Evolutionary conservation across 2,113 vertebrate species (phyloP).

Genomic region (Nestor notabilis): DNA sequence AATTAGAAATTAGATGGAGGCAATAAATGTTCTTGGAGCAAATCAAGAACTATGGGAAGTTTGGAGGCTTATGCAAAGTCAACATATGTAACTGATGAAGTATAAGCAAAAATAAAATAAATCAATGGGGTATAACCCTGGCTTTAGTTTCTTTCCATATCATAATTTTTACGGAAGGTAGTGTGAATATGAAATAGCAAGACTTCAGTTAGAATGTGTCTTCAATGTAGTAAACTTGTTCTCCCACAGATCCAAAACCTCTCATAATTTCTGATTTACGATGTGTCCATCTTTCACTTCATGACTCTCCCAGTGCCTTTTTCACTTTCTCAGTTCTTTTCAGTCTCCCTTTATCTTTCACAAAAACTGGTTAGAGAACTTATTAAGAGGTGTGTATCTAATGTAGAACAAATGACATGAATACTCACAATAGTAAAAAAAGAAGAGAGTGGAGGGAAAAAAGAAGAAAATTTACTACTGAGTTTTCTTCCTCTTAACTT

Average conservation of each 20-base stretch:
- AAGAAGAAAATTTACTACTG: not conserved
- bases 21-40: not conserved
- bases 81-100: not conserved
- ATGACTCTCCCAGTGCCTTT: not conserved
- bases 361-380: not conserved
- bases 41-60: not conserved
- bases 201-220: not conserved
- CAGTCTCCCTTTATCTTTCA: not conserved
- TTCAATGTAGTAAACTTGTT: not conserved
- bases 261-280: not conserved
- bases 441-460: fast-evolving
- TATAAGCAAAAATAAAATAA: not conserved
- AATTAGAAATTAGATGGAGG: not conserved
- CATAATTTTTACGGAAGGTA: not conserved
- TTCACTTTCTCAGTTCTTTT: not conserved
- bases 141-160: not conserved
- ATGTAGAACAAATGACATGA: not conserved
- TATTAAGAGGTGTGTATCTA: not conserved
- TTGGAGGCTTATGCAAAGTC: not conserved
- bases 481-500: not conserved
- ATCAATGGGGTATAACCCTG: not conserved
- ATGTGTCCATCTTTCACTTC: not conserved
- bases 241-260: not conserved
- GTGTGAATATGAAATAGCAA: not conserved
- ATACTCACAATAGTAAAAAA: not conserved